Evolutionary conservation across 2,888 invertebrate species (phyloP).

Genomic region (Perithous albicinctus): DNA sequence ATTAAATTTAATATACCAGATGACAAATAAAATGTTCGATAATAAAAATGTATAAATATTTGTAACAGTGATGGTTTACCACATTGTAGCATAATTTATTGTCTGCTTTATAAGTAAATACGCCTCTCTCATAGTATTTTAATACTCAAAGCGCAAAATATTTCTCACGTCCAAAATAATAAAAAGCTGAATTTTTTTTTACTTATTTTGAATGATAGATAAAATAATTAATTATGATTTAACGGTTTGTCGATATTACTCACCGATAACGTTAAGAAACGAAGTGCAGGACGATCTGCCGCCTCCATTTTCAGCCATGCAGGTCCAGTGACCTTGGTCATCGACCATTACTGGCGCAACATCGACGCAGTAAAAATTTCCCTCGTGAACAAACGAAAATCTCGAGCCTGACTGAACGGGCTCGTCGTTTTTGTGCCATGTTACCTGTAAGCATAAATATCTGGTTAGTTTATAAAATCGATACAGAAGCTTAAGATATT

Average conservation of each 20-base stretch:
- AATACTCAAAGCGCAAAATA: too few species aligned
- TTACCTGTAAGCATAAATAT: conserved; percentile 87
- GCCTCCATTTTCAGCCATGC: conserved; percentile 91
- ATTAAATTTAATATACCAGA: too few species aligned
- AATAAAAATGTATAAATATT: too few species aligned
- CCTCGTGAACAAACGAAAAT: conserved; percentile 92
- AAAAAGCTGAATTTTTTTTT: too few species aligned
- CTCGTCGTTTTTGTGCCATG: conserved; percentile 94
- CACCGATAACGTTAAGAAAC: conserved; percentile 91
- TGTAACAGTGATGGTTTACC: too few species aligned
- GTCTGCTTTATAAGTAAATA: not conserved
- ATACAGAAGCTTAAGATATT: not conserved
- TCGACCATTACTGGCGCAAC: conserved; percentile 92
- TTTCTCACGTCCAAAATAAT: too few species aligned
- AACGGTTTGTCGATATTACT: conserved; percentile 63
- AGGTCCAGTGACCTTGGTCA: conserved; percentile 94
- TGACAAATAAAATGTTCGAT: too few species aligned
- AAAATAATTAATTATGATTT: too few species aligned
- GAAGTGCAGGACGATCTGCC: conserved; percentile 92
- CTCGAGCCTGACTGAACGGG: conserved; percentile 91
- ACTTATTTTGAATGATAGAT: too few species aligned
- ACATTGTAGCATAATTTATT: not conserved
- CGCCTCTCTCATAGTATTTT: too few species aligned
- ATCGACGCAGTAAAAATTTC: conserved; percentile 94
- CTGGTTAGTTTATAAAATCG: not conserved